Conservation (phyloP, 2,113 vertebrate genomes). For the Aplodontia rufa region DNA sequence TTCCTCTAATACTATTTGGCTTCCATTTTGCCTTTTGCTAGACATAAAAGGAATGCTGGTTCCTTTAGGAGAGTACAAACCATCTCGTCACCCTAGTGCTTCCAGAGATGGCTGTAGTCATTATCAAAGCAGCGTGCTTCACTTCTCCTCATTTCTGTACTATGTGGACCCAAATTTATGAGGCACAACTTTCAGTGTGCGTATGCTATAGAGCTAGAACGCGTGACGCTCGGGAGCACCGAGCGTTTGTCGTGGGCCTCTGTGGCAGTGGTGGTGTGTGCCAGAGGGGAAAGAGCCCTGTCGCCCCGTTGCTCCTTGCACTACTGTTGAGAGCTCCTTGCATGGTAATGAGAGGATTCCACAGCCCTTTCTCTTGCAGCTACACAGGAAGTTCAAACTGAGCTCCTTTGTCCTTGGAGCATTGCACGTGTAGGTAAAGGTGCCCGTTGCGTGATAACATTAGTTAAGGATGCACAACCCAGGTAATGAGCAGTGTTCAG, state of each 20-base stretch:
- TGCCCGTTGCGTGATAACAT: background rate
- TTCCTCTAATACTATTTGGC: background rate
- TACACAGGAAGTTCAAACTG: background rate
- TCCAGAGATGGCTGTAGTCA: background rate
- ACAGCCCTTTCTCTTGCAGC: background rate
- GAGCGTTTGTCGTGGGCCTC: background rate
- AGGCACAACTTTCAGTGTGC: background rate
- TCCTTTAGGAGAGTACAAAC: background rate
- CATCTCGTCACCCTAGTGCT: background rate
- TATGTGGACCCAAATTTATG: rapidly evolving
- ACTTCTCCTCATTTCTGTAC: background rate
- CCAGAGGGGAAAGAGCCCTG: background rate
- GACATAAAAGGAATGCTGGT: background rate
- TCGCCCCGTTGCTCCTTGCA: too few relatives aligned
- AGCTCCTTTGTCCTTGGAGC: background rate
- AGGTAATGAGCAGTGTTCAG: background rate
- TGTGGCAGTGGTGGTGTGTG: background rate
- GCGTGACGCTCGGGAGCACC: background rate
- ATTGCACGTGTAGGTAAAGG: background rate
- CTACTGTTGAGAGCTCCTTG: background rate
- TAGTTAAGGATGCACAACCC: background rate
- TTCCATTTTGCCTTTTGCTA: background rate
- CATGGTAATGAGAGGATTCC: background rate
- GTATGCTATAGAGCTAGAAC: background rate
- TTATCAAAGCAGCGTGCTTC: background rate